A percentile compares a stretch with the other conserved stretches of the same genome.
Evolutionary conservation across 2,797 vertebrate species (phyloP).

Genomic region (Sciurus vulgaris): DNA sequence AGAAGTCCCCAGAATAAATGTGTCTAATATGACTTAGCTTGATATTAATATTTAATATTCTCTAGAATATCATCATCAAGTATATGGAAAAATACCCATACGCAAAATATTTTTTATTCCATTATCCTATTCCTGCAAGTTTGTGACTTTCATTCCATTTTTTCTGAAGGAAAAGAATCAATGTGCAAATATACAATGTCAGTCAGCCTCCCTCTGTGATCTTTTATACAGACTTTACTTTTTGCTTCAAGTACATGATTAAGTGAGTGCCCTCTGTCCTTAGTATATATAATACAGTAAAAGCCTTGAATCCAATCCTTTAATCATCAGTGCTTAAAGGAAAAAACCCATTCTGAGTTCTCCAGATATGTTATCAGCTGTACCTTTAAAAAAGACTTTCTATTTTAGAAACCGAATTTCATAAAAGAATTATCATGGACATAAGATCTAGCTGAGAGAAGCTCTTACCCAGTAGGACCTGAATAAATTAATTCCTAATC

Average conservation of each 20-base stretch:
- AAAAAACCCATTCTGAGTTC: constrained; percentile 65
- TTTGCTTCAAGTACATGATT: constrained; percentile 64
- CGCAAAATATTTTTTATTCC: constrained; percentile 59
- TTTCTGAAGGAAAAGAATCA: constrained; percentile 67
- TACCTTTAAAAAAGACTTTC: constrained; percentile 74
- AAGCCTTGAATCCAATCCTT: constrained; percentile 71
- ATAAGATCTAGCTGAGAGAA: constrained; percentile 63
- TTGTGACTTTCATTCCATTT: constrained; percentile 34
- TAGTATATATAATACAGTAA: constrained; percentile 77
- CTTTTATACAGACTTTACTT: constrained; percentile 64
- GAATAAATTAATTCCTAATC: constrained; percentile 80
- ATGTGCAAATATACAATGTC: constrained; percentile 7
- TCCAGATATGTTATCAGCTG: constrained; percentile 75
- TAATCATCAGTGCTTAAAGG: constrained; percentile 79
- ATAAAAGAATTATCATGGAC: constrained; percentile 37
- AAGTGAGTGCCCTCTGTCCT: constrained; percentile 62
- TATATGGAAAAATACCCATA: constrained; percentile 58
- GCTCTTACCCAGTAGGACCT: constrained; percentile 52
- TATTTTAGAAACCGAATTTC: constrained; percentile 80
- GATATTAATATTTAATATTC: constrained; percentile 58
- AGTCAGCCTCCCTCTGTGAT: constrained; percentile 55
- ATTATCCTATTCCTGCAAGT: constrained; percentile 59
- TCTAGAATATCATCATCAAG: constrained; percentile 45
- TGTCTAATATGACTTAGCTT: constrained; percentile 31
- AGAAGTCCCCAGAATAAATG: neutral